Evolutionary conservation across 2,888 invertebrate species (phyloP).

Genomic region (Nowickia ferox): DNA sequence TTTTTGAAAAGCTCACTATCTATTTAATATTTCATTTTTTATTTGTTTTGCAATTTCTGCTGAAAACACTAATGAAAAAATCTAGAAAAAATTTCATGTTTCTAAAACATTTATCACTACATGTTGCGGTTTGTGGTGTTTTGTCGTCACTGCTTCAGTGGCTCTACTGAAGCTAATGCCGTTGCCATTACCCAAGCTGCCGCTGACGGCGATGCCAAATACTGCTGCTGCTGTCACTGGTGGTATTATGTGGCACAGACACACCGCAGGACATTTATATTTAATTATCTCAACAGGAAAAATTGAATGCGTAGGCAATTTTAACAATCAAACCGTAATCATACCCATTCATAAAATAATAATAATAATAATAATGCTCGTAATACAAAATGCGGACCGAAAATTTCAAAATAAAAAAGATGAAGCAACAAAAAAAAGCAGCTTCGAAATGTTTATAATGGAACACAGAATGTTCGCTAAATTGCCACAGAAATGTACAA

Average conservation of each 20-base stretch:
- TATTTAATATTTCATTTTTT: background rate
- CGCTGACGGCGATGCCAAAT: background rate
- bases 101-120: slow-evolving; percentile 60
- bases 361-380: slow-evolving; percentile 26
- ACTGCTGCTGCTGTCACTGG: slow-evolving; percentile 3
- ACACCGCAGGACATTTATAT: slow-evolving; percentile 71
- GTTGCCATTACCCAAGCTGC: background rate
- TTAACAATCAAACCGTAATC: slow-evolving; percentile 63
- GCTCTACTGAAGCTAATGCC: background rate
- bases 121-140: slow-evolving; percentile 66
- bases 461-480: slow-evolving; percentile 17
- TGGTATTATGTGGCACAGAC: slow-evolving; percentile 55
- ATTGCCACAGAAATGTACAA: slow-evolving; percentile 10
- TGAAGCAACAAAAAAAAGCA: background rate
- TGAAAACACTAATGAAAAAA: slow-evolving; percentile 44
- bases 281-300: slow-evolving; percentile 71
- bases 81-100: slow-evolving; percentile 4
- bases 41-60: slow-evolving; percentile 2
- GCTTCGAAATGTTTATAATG: slow-evolving; percentile 9
- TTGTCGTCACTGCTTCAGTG: slow-evolving; percentile 31
- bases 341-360: slow-evolving; percentile 55
- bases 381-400: slow-evolving; percentile 3
- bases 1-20: background rate
- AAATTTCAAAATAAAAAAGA: background rate
- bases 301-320: slow-evolving; percentile 67